phyloP scores from a whole-genome alignment of 2,797 vertebrate species.

The Vireo griseus region DNA sequence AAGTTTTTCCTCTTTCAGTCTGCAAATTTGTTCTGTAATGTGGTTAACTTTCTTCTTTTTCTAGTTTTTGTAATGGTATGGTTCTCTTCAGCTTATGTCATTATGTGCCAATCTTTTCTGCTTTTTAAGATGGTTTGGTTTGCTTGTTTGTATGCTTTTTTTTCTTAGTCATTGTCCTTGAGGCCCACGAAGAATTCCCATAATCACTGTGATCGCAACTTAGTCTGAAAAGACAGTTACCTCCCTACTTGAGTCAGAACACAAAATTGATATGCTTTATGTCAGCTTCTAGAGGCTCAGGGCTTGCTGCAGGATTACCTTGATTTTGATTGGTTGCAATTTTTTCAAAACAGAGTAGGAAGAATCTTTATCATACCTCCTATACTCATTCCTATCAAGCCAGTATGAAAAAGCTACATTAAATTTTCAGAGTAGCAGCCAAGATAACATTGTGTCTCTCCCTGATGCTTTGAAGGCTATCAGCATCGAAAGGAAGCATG shows the following conservation, averaged over 20 bases:
- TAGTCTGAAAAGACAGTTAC: background rate
- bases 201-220: background rate
- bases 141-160: background rate
- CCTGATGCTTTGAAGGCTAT: constrained; percentile 6
- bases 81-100: background rate
- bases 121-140: background rate
- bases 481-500: constrained; percentile 31
- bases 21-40: background rate
- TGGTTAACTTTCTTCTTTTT: background rate
- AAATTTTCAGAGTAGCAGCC: constrained; percentile 10
- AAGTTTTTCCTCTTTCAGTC: background rate
- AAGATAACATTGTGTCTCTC: constrained; percentile 33
- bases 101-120: background rate
- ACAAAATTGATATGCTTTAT: background rate
- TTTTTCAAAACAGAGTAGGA: background rate
- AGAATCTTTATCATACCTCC: background rate
- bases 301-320: background rate
- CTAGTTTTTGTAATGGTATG: background rate
- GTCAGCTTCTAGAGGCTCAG: background rate
- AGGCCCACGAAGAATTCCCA: background rate
- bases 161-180: background rate
- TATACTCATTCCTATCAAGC: background rate
- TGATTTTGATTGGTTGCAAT: background rate
- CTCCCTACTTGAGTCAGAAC: background rate
- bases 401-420: background rate